Base-by-base conservation (phyloP, 2,888 invertebrate genomes). In the Drosophila tanythrix region DNA sequence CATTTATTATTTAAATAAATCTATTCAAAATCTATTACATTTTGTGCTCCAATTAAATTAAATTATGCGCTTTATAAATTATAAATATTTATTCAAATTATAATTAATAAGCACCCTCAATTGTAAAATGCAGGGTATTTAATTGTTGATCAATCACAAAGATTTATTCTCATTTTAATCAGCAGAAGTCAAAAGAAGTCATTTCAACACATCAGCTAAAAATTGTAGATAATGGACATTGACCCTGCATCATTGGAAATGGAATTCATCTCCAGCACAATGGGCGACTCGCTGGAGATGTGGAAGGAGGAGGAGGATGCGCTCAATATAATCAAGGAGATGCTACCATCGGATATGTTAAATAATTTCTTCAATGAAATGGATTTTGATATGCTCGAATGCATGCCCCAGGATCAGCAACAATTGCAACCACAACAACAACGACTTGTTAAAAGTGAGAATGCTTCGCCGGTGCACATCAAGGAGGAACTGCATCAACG, bases 301-400 rank as follows among this genome's bases (percentile, higher is more conserved):
- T 92, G 92, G 70, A 92, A 92, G 71, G 91, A 92, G 64, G 91
- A 92, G 58, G 93, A 92, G 65, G 93, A 93, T 76, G 91, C 92
- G 0, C 83, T 93, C 8, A 92, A 92, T 13, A 87, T 93, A 6
- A 90, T 93, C 11, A 92, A 92, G 40, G 93, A 93, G 53, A 92
- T 93, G 88, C 88, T 93, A 68, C 90, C 92, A 38, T 84, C 92
- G 36, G 93, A 93, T 57, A 90, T 93, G 89, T 36, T 93, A 21
- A 91, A 91, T 67, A 92, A 88, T 48, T 91, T 93, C 48, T 82
- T 92, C 6, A 90, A 91, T 60, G 92, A 92, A 43, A 91, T 93
- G 77, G 89, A 86, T 36, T 55, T 93, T 61, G 92, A 92, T 70
- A 87, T 76, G 52, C 76, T 85, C 5, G 88, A 89, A 40, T 87